These are phyloP conservation scores for Archivesica marissinica DNA, from an alignment of 1,140 invertebrate genomes.

Conservation along the genomic window DNA sequence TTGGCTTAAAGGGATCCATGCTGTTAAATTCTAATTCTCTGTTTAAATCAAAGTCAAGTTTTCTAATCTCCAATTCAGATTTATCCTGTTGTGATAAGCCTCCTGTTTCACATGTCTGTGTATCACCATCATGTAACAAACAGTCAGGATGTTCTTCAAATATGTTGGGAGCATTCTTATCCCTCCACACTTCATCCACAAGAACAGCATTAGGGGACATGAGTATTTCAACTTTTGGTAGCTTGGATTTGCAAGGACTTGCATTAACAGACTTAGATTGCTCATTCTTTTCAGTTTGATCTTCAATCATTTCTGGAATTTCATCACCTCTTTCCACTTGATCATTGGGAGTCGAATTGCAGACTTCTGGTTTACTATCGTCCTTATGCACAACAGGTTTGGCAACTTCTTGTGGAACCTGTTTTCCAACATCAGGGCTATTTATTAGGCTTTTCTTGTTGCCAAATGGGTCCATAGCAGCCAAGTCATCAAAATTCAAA, in stretches of 20 bases:
- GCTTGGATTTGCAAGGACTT: neutral
- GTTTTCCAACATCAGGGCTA: constrained; percentile 48
- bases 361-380: neutral
- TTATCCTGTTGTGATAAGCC: neutral
- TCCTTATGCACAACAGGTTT: neutral
- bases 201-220: neutral
- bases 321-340: neutral
- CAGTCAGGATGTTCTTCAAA: constrained; percentile 2
- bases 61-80: neutral
- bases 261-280: neutral
- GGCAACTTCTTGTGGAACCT: neutral
- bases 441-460: constrained; percentile 44
- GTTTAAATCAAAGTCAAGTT: neutral
- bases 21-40: constrained; percentile 18
- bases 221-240: neutral
- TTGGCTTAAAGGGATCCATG: constrained; percentile 41
- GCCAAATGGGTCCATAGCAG: constrained; percentile 49
- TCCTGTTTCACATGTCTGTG: neutral
- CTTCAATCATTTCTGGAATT: neutral
- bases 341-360: neutral
- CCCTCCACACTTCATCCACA: neutral
- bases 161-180: constrained; percentile 1
- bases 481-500: constrained; percentile 54
- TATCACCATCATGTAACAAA: neutral
- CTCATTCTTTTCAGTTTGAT: neutral